Conservation (phyloP, 1,140 invertebrate species). For the Onthophagus taurus region DNA sequence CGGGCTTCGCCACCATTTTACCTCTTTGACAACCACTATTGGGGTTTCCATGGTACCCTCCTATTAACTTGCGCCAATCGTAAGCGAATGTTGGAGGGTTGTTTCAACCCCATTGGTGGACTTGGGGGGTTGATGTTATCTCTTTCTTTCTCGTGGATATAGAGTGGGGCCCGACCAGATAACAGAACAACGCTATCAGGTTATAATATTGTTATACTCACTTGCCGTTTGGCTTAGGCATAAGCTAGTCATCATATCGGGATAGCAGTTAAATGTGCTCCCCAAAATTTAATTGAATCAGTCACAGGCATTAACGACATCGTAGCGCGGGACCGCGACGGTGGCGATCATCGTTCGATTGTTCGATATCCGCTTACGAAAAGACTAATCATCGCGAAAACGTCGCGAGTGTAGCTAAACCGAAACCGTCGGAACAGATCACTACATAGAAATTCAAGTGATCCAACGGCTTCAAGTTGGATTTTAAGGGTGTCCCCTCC, state of each 20-base stretch:
- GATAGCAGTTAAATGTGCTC: constrained; percentile 35
- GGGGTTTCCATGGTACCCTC: constrained; percentile 33
- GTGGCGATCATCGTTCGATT: too few species aligned
- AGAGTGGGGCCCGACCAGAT: constrained; percentile 19
- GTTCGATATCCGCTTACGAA: too few species aligned
- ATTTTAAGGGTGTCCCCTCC: constrained; percentile 44
- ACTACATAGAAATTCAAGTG: too few species aligned
- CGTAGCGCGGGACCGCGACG: too few species aligned
- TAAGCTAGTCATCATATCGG: constrained; percentile 39
- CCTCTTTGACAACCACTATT: constrained; percentile 18
- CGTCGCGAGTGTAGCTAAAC: neutral
- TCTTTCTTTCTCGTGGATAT: constrained; percentile 10
- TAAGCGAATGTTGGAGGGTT: too few species aligned
- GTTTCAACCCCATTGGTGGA: too few species aligned
- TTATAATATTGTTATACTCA: constrained; percentile 40
- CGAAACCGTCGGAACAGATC: constrained; percentile 3
- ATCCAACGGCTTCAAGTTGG: constrained; percentile 44
- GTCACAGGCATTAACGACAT: constrained; percentile 41
- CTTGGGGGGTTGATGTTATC: constrained; percentile 8
- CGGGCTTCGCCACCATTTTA: constrained; percentile 32
- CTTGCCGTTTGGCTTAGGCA: constrained; percentile 39
- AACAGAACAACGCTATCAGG: constrained; percentile 38
- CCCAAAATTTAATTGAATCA: constrained; percentile 39
- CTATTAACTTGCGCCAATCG: too few species aligned
- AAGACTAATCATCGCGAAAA: neutral